A percentile compares a stretch with the other conserved stretches of the same genome.
Conservation (phyloP, 1,140 invertebrate genomes). For the Drosophila aff. region DNA sequence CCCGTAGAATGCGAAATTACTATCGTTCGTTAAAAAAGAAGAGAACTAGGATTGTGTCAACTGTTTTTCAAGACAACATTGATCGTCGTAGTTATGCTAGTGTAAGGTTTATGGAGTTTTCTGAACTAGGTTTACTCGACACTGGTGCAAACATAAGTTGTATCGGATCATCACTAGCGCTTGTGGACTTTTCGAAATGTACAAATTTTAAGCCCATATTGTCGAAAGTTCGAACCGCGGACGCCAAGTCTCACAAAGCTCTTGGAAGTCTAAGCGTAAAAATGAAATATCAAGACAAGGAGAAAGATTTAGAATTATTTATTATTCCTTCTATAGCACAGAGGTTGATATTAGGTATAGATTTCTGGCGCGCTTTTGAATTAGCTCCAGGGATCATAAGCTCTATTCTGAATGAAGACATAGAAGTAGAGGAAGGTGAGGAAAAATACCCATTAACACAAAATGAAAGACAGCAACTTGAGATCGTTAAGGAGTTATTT, state of each 20-base stretch:
- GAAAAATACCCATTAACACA: not conserved
- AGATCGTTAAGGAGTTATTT: not conserved
- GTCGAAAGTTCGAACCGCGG: not conserved
- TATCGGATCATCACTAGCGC: not conserved
- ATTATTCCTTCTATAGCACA: constrained; percentile 5
- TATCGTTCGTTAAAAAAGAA: not conserved
- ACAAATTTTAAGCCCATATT: not conserved
- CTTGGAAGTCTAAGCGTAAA: not conserved
- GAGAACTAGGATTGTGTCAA: constrained; percentile 1
- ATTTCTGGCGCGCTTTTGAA: constrained; percentile 3
- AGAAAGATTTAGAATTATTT: not conserved
- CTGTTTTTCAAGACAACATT: constrained; percentile 3
- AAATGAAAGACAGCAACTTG: constrained; percentile 4
- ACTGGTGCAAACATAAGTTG: not conserved
- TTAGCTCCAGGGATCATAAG: not conserved
- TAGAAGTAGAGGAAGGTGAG: not conserved
- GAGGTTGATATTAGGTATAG: constrained; percentile 8
- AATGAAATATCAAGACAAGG: constrained; percentile 3
- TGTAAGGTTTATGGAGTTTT: constrained; percentile 5
- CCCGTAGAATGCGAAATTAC: not conserved
- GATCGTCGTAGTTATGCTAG: constrained; percentile 8
- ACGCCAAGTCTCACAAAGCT: constrained; percentile 1
- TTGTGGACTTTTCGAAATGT: not conserved
- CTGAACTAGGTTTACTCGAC: constrained; percentile 10
- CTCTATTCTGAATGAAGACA: not conserved